Percentiles rank a stretch among this genome's conserved stretches.
phyloP scores from a whole-genome alignment of 2,888 invertebrate species.

The Pyrocoelia pectoralis region DNA sequence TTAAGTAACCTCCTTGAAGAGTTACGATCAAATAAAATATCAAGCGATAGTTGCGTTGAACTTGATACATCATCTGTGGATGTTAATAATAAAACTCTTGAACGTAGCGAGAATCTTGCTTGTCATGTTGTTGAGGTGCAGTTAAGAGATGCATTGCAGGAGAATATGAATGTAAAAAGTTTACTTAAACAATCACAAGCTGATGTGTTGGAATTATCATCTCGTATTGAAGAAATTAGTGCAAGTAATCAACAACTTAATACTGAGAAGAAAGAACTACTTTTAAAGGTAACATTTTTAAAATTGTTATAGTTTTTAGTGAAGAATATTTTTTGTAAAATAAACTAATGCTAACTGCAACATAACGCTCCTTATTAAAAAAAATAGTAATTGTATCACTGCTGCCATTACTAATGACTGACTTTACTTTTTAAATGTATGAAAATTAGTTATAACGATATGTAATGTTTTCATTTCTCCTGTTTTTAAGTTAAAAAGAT shows the following conservation, averaged over 20 bases:
- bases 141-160: slow-evolving; percentile 53
- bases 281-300: slow-evolving; percentile 25
- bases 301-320: too few relatives aligned
- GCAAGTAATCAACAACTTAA: slow-evolving; percentile 21
- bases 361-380: too few relatives aligned
- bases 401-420: too few relatives aligned
- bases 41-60: slow-evolving; percentile 46
- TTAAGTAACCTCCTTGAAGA: slow-evolving; percentile 61
- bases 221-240: slow-evolving; percentile 19
- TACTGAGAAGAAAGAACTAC: slow-evolving; percentile 23
- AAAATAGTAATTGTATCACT: too few relatives aligned
- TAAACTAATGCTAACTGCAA: too few relatives aligned
- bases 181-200: slow-evolving; percentile 32
- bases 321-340: too few relatives aligned
- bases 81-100: not conserved
- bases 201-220: slow-evolving; percentile 21
- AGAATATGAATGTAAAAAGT: slow-evolving; percentile 46
- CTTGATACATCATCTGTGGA: slow-evolving; percentile 35
- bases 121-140: slow-evolving; percentile 58
- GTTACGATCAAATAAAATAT: slow-evolving; percentile 41
- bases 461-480: too few relatives aligned
- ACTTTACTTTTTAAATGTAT: too few relatives aligned
- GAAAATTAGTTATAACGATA: too few relatives aligned
- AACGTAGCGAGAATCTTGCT: slow-evolving; percentile 53
- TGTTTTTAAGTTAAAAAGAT: too few relatives aligned